These are phyloP conservation scores for Serinus canaria DNA, from an alignment of 2,113 vertebrate genomes.

Conservation along the genomic window DNA sequence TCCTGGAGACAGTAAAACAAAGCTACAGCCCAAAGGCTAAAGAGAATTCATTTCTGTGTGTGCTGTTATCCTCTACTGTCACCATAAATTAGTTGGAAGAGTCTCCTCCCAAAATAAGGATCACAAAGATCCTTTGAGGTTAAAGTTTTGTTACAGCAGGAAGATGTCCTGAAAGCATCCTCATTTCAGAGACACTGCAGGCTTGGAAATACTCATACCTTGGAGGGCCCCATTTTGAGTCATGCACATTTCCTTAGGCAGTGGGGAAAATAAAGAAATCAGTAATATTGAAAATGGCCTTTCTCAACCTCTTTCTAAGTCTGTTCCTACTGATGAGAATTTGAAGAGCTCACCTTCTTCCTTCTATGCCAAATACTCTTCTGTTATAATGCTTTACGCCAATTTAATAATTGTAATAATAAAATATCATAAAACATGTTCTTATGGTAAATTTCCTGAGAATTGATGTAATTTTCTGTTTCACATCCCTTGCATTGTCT, in stretches of 20 bases:
- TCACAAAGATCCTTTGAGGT: conserved; percentile 8
- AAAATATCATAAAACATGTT: not conserved
- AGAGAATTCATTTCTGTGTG: conserved; percentile 30
- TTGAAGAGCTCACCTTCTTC: not conserved
- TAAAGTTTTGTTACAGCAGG: conserved; percentile 3
- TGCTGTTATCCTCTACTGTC: conserved; percentile 35
- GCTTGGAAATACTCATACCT: not conserved
- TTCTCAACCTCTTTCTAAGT: not conserved
- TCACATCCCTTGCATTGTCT: not conserved
- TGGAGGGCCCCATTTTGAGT: not conserved
- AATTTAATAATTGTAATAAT: not conserved
- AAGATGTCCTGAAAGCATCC: not conserved
- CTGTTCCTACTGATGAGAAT: not conserved
- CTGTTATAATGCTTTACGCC: not conserved
- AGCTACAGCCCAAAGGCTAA: conserved; percentile 34
- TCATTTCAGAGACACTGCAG: not conserved
- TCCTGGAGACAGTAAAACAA: conserved; percentile 27
- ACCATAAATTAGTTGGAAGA: conserved; percentile 37
- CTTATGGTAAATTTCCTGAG: not conserved
- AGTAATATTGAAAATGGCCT: not conserved
- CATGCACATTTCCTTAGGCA: not conserved
- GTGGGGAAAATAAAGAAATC: not conserved
- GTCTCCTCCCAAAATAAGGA: conserved; percentile 1
- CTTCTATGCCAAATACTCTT: not conserved
- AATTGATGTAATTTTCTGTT: not conserved